Evolutionary conservation across 2,113 vertebrate species (phyloP), one percentile per base, ranked within the genome.

Genomic region (Gallinago paraguaiae): DNA sequence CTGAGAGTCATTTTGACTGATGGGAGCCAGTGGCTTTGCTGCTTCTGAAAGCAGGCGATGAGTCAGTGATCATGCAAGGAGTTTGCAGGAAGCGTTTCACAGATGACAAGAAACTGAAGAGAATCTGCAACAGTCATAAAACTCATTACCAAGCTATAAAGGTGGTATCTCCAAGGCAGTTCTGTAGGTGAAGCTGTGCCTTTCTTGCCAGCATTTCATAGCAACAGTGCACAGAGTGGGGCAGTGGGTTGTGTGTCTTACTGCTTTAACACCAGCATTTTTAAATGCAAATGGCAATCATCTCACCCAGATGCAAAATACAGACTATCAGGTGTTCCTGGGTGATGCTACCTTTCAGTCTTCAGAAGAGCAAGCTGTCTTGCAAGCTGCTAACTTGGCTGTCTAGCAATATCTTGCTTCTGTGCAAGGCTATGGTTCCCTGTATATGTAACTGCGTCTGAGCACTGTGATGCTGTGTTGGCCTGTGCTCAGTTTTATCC

Each of bases 381-480:
- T 69, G 11, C 48, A 72, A 60, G 25, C 28, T 74, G 56, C 14
- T 83, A 74, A 67, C 31, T 91, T 0, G 1, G 3, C 51, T 88
- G 45, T 13, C 35, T 81, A 48, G 45, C 59, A 45, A 5, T 41
- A 23, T 6, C 51, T 45, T 1, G 7, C 23, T 15, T 72, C 35
- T 45, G 6, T 64, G 28, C 0, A 0, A 51, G n/a, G 7, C 41
- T 69, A 35, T 51, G 5, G 16, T 59, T 78, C 22, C 24, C 41
- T 28, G 5, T 60, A 33, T 27, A 56, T 0, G 0, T 78, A 74
- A 27, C 8, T 50, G 41, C 35, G 8, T 77, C 31, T 65, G 39
- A 86, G 17, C 11, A 11, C 18, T 41, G 1, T 0, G 0, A 17
- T 35, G 9, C 17, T 41, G 11, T 77, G 11, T 82, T 83, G 24